phyloP scores from a whole-genome alignment of 2,888 invertebrate genomes.

The Chesias legatella region DNA sequence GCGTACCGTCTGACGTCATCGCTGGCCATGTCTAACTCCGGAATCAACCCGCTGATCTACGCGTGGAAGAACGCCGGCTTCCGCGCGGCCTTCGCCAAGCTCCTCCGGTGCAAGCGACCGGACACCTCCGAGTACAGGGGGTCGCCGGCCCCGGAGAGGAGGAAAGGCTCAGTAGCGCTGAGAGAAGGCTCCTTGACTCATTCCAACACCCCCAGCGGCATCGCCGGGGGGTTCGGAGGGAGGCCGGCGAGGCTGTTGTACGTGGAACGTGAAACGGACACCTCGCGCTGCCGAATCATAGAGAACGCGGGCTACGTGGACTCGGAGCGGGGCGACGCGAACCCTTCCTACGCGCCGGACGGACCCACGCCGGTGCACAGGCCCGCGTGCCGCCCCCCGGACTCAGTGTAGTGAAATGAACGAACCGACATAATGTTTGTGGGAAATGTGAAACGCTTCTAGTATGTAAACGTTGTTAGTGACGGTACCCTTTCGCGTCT shows the following conservation, averaged over 20 bases:
- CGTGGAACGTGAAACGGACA: constrained; percentile 60
- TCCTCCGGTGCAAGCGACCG: constrained; percentile 83
- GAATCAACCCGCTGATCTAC: constrained; percentile 90
- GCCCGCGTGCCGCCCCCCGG: constrained; percentile 38
- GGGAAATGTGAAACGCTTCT: constrained; percentile 79
- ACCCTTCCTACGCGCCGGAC: constrained; percentile 73
- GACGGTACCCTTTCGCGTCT: constrained; percentile 66
- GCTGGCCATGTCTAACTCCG: constrained; percentile 89
- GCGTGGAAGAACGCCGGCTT: constrained; percentile 92
- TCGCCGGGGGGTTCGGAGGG: constrained; percentile 56
- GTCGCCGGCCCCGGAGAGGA: constrained; percentile 79
- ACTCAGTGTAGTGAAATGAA: constrained; percentile 58
- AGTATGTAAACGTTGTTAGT: constrained; percentile 69
- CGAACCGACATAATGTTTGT: constrained; percentile 56
- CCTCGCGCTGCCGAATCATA: constrained; percentile 69
- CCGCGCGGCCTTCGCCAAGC: constrained; percentile 84
- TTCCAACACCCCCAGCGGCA: constrained; percentile 56
- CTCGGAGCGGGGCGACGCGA: constrained; percentile 61
- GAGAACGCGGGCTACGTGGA: constrained; percentile 75
- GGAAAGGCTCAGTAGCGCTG: constrained; percentile 71
- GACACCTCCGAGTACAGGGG: constrained; percentile 79
- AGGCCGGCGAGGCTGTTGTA: constrained; percentile 65
- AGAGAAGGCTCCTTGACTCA: constrained; percentile 68
- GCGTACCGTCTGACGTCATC: constrained; percentile 84
- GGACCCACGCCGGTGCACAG: constrained; percentile 69